phyloP scores from a whole-genome alignment of 2,113 vertebrate species.

The Thunnus thynnus region DNA sequence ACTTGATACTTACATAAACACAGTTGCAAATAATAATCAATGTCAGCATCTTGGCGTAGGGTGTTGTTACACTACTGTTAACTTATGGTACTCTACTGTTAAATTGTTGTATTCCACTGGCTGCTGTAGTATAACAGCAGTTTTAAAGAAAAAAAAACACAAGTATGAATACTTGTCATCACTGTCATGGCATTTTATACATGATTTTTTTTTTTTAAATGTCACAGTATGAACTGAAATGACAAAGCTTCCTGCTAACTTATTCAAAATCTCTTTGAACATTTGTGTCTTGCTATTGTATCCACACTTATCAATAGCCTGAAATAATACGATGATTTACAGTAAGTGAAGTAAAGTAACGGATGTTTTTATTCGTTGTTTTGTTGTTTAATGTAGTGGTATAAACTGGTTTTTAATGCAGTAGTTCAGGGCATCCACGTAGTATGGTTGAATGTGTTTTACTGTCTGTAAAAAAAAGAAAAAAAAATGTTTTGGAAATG shows the following conservation, averaged over 20 bases:
- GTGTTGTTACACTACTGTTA: constrained; percentile 43
- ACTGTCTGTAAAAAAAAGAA: background rate
- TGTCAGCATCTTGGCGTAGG: constrained; percentile 9
- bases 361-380: constrained; percentile 6
- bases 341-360: background rate
- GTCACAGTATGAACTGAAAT: constrained; percentile 17
- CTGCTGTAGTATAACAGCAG: constrained; percentile 40
- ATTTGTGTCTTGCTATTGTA: background rate
- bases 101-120: constrained; percentile 34
- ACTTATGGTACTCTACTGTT: constrained; percentile 57
- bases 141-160: constrained; percentile 1
- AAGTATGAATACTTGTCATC: constrained; percentile 22
- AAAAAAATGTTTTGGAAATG: constrained; percentile 15
- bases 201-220: constrained; percentile 9
- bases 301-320: constrained; percentile 1
- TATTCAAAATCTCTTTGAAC: background rate
- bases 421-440: constrained; percentile 16
- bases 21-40: constrained; percentile 40
- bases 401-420: constrained; percentile 11
- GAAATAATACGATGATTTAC: constrained; percentile 1
- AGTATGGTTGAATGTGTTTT: constrained; percentile 38
- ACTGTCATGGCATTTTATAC: constrained; percentile 36
- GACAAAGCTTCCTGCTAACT: constrained; percentile 9
- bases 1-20: constrained; percentile 41
- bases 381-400: constrained; percentile 11